Evolutionary conservation across 2,888 invertebrate species (phyloP).

Genomic region (Clostera curtula): DNA sequence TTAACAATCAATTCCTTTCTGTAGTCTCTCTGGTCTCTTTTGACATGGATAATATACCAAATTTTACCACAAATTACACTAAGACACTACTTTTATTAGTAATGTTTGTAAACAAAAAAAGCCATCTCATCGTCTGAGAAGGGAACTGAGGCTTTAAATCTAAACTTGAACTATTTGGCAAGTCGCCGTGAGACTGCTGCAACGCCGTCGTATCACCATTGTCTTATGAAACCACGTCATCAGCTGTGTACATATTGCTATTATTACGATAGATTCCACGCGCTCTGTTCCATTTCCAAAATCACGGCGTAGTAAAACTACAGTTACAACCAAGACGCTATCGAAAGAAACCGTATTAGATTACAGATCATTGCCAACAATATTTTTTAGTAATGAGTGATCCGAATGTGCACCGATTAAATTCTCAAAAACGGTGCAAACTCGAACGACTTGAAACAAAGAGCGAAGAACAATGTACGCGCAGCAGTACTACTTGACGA

Average conservation of each 20-base stretch:
- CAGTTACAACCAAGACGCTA: neutral
- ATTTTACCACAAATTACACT: too few relatives aligned
- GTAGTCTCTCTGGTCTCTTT: slow-evolving; percentile 25
- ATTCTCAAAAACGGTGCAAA: slow-evolving; percentile 9
- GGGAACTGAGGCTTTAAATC: slow-evolving; percentile 24
- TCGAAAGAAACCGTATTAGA: neutral
- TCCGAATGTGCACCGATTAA: neutral
- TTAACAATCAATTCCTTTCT: slow-evolving; percentile 14
- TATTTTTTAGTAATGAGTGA: neutral
- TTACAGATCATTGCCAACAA: neutral
- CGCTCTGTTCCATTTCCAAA: neutral
- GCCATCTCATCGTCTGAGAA: slow-evolving; percentile 8
- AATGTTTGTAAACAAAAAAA: slow-evolving; percentile 6
- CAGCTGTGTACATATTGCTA: too few relatives aligned
- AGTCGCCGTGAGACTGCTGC: slow-evolving; percentile 21
- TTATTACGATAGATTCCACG: neutral
- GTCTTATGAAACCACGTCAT: slow-evolving; percentile 10
- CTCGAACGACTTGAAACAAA: slow-evolving; percentile 8
- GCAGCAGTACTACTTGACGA: slow-evolving; percentile 19
- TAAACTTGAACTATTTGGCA: slow-evolving; percentile 32
- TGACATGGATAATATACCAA: too few relatives aligned
- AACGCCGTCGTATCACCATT: slow-evolving; percentile 11
- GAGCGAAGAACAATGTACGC: slow-evolving; percentile 19
- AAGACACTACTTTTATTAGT: too few relatives aligned
- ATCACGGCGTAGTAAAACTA: neutral